These are phyloP conservation scores for Ectemnius lituratus DNA, from an alignment of 2,888 invertebrate species.

Conservation along the genomic window DNA sequence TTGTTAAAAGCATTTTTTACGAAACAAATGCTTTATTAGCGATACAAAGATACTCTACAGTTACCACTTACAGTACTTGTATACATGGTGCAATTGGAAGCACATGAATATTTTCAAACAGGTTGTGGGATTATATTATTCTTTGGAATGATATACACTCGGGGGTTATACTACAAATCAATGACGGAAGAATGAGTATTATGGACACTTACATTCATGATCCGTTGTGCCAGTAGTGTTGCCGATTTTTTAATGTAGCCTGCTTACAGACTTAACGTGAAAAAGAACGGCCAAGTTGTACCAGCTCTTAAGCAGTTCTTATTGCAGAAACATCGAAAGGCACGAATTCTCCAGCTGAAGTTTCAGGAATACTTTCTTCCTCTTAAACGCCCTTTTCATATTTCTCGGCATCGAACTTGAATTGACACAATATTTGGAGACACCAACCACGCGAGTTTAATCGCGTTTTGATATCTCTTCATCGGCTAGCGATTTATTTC, in stretches of 20 bases:
- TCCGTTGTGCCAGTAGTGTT: constrained; percentile 40
- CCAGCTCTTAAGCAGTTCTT: constrained; percentile 3
- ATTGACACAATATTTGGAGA: too few relatives aligned
- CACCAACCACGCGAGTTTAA: too few relatives aligned
- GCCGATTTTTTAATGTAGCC: constrained; percentile 35
- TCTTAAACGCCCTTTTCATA: constrained; percentile 48
- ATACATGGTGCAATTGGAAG: too few relatives aligned
- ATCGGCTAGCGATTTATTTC: constrained; percentile 9
- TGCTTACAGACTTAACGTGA: constrained; percentile 21
- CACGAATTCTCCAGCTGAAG: constrained; percentile 13
- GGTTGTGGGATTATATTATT: too few relatives aligned
- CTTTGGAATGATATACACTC: too few relatives aligned
- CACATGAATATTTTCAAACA: too few relatives aligned
- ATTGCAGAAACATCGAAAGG: constrained; percentile 22
- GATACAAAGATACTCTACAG: too few relatives aligned
- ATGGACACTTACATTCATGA: constrained; percentile 61
- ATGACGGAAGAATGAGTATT: constrained; percentile 19
- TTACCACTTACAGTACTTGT: too few relatives aligned
- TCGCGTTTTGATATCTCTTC: background rate
- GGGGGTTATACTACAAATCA: background rate
- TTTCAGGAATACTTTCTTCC: constrained; percentile 28
- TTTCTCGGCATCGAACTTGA: constrained; percentile 20
- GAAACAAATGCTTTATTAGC: too few relatives aligned
- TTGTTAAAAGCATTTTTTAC: too few relatives aligned
- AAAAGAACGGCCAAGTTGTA: constrained; percentile 15